Conservation (phyloP, 2,888 invertebrate genomes). For the Vannuccia rotundouncinata region DNA sequence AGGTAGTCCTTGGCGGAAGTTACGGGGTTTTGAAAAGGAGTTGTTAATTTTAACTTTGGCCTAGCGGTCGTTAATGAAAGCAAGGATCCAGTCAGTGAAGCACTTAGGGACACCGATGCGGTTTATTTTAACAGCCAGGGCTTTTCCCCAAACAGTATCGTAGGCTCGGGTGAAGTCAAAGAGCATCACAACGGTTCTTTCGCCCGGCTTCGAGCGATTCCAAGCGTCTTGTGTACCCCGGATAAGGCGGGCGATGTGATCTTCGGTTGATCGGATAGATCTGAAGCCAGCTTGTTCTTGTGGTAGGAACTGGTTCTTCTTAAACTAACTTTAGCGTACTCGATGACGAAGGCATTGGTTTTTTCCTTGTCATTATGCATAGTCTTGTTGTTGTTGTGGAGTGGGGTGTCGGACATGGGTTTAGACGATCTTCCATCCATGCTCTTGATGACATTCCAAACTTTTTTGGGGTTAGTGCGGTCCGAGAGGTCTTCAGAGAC, state of each 20-base stretch:
- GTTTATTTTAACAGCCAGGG: not conserved
- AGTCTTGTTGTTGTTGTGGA: not conserved
- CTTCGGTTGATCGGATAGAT: not conserved
- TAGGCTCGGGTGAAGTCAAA: not conserved
- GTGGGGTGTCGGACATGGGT: not conserved
- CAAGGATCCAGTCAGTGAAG: not conserved
- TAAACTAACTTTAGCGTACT: not conserved
- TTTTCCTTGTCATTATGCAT: not conserved
- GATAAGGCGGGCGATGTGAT: not conserved
- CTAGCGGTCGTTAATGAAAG: not conserved
- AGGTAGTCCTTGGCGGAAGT: conserved; percentile 5
- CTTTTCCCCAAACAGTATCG: not conserved
- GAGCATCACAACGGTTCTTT: not conserved
- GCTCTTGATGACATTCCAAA: not conserved
- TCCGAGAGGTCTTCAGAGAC: not conserved
- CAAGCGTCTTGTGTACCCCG: not conserved
- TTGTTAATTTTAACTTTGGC: not conserved
- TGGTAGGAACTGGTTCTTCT: not conserved
- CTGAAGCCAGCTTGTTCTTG: not conserved
- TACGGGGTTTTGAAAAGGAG: not conserved
- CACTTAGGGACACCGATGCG: not conserved
- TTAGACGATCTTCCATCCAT: not conserved
- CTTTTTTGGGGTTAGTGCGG: not conserved
- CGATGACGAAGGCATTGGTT: not conserved
- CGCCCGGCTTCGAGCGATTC: not conserved